These are phyloP conservation scores for Micronycteris hirsuta DNA, from an alignment of 2,113 vertebrate genomes.

Conservation along the genomic window DNA sequence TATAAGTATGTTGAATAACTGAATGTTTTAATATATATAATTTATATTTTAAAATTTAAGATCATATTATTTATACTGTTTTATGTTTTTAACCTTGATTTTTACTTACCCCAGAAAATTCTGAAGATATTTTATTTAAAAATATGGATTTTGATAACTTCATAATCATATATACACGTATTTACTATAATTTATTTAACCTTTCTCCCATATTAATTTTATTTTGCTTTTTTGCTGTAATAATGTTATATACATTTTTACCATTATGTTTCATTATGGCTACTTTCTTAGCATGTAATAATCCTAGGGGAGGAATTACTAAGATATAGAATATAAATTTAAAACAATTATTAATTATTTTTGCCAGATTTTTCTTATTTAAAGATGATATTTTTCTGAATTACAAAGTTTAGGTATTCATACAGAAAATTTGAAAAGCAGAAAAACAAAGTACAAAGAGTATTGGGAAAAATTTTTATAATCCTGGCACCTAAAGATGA, in stretches of 20 bases:
- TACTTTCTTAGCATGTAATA: background rate
- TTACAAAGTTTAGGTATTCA: background rate
- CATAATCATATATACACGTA: background rate
- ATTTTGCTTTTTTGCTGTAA: background rate
- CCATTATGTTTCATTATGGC: background rate
- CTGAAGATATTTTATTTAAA: background rate
- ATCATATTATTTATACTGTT: background rate
- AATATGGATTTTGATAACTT: background rate
- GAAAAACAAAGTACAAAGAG: background rate
- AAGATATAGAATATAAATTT: background rate
- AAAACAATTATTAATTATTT: background rate
- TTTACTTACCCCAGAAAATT: background rate
- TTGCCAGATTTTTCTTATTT: background rate
- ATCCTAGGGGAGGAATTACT: background rate
- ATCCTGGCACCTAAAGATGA: background rate
- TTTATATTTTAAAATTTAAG: background rate
- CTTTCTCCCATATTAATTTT: background rate
- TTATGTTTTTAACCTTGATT: background rate
- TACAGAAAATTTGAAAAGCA: constrained; percentile 3
- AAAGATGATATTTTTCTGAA: constrained; percentile 27
- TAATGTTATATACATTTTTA: background rate
- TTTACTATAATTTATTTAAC: background rate
- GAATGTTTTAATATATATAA: background rate
- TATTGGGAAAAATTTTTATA: background rate
- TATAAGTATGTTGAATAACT: background rate